Evolutionary conservation across 2,113 vertebrate genomes (phyloP), one percentile per base, ranked within the genome.

Genomic region (Corynorhinus townsendii): DNA sequence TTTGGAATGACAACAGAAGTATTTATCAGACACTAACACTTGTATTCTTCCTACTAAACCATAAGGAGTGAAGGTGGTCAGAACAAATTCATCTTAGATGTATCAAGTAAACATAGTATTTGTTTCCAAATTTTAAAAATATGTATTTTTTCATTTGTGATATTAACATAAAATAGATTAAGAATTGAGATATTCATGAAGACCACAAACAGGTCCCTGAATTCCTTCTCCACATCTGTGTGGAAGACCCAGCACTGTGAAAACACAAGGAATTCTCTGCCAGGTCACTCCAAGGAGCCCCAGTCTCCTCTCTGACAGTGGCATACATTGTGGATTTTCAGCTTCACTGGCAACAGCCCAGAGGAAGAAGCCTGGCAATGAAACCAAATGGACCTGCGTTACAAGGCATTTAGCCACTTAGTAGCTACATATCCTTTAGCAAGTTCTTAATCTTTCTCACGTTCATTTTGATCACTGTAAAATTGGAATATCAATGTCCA

Each of bases 11-110:
- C 20, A 96, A 90, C 83, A 64, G 96, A 80, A 96, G 88, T 96
- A 93, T 75, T 92, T 97, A 93, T 97, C 95, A 96, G 82, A 95
- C 68, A 94, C 9, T 92, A 94, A 69, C 26, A 87, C 80, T 92
- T 93, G 62, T 43, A 81, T 91, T 93, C 5, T 92, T 95, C 83
- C 96, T 28, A 91, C 88, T 96, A 90, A 80, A 87, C 93, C 80
- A 88, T 89, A 24, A 93, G 84, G 68, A 59, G 16, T 79, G 82
- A 97, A 97, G 49, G 4, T 88, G 88, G 26, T 72, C 76, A 96
- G 94, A 96, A 97, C 19, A 96, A n/a, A 95, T 77, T 90, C 72
- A 96, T 96, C 83, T 96, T 69, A 5, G 12, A 4, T 75, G 1
- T 69, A 87, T 90, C 45, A 93, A 90, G 28, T 84, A 84, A 38